Evolutionary conservation across 2,888 invertebrate species (phyloP).

Genomic region (Boloria euphrosyne): DNA sequence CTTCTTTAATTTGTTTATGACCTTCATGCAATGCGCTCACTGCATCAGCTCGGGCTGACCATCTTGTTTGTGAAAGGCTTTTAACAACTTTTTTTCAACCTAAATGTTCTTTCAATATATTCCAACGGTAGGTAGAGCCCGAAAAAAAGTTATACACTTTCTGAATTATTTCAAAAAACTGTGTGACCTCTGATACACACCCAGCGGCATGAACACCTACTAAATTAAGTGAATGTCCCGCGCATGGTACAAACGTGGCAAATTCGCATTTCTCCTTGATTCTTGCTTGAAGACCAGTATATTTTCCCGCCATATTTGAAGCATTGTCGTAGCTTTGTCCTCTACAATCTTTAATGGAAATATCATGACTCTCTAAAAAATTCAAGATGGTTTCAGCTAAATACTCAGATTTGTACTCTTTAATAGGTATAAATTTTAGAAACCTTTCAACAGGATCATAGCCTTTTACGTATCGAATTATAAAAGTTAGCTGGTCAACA

Average conservation of each 20-base stretch:
- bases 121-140: background rate
- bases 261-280: slow-evolving; percentile 13
- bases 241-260: background rate
- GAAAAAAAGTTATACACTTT: background rate
- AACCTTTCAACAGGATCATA: slow-evolving; percentile 48
- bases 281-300: slow-evolving; percentile 18
- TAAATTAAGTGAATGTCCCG: background rate
- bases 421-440: slow-evolving; percentile 47
- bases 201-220: background rate
- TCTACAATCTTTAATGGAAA: slow-evolving; percentile 16
- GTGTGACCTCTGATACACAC: background rate
- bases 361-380: slow-evolving; percentile 5
- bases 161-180: background rate
- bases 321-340: slow-evolving; percentile 12
- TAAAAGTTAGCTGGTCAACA: slow-evolving; percentile 49
- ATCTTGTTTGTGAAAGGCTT: slow-evolving; percentile 46
- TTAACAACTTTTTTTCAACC: slow-evolving; percentile 42
- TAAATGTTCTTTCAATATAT: background rate
- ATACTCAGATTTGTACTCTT: slow-evolving; percentile 49
- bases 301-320: slow-evolving; percentile 15
- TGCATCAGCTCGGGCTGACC: slow-evolving; percentile 47
- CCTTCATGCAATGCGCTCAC: slow-evolving; percentile 41
- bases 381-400: slow-evolving; percentile 37
- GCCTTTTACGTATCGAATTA: slow-evolving; percentile 48
- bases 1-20: slow-evolving; percentile 44